phyloP scores from a whole-genome alignment of 2,888 invertebrate genomes.

The Netelia fuscicornis region DNA sequence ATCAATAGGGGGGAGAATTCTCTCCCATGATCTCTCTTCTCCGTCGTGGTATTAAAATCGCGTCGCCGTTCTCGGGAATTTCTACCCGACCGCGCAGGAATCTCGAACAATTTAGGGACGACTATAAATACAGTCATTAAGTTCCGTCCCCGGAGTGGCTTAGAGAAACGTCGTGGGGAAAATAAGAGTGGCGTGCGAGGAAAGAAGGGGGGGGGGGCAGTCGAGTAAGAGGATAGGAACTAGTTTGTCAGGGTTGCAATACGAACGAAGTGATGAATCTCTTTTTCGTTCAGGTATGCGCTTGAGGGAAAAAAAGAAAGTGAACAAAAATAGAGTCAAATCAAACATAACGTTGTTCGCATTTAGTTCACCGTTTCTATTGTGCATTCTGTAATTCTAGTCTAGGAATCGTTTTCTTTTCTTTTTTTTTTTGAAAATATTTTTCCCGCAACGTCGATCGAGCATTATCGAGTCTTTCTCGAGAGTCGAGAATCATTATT shows the following conservation, averaged over 20 bases:
- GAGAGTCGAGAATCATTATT: conserved; percentile 62
- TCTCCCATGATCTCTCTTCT: conserved; percentile 12
- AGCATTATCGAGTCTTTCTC: neutral
- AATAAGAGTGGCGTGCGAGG: conserved; percentile 5
- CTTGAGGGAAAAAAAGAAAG: neutral
- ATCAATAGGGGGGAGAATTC: conserved; percentile 20
- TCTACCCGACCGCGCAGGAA: conserved; percentile 59
- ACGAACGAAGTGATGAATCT: conserved; percentile 34
- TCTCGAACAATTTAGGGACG: conserved; percentile 67
- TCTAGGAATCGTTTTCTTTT: neutral
- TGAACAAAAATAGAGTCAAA: too few species aligned
- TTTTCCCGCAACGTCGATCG: neutral
- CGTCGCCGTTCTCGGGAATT: conserved; percentile 44
- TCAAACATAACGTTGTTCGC: neutral
- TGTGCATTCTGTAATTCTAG: neutral
- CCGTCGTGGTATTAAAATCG: conserved; percentile 47
- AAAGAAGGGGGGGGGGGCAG: neutral
- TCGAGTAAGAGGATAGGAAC: conserved; percentile 43
- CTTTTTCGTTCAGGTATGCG: neutral
- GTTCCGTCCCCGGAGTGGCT: conserved; percentile 50
- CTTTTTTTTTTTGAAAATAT: neutral
- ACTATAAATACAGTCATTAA: conserved; percentile 67
- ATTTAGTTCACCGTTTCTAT: conserved; percentile 32
- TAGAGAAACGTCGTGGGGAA: conserved; percentile 22
- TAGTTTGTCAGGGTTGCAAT: conserved; percentile 51